Conservation (phyloP, 2,113 vertebrate genomes). For the Hippocampus barbouri region DNA sequence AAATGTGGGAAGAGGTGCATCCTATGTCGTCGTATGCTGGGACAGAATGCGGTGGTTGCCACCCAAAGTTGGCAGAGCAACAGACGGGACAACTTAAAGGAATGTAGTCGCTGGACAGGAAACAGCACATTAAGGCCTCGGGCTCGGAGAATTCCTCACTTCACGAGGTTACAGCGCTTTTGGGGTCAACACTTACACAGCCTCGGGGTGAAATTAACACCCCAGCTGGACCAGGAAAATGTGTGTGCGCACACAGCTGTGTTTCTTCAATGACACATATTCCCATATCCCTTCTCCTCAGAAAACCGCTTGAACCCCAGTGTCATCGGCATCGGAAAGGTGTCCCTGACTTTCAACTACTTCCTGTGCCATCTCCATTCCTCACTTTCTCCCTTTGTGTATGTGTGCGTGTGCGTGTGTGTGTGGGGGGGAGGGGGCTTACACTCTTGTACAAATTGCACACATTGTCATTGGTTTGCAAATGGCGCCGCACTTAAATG, state of each 20-base stretch:
- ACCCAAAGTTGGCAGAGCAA: slow-evolving; percentile 38
- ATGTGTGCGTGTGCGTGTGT: not conserved
- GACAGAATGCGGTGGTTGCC: not conserved
- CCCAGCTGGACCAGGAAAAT: slow-evolving; percentile 63
- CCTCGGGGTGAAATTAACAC: slow-evolving; percentile 75
- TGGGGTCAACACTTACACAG: slow-evolving; percentile 69
- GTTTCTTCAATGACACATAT: slow-evolving; percentile 70
- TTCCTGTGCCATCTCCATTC: slow-evolving; percentile 2
- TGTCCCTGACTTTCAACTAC: slow-evolving; percentile 42
- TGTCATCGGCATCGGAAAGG: slow-evolving; percentile 53
- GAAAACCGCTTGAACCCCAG: slow-evolving; percentile 60
- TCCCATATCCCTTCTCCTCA: slow-evolving; percentile 55
- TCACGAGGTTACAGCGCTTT: slow-evolving; percentile 67
- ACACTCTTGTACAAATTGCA: not conserved
- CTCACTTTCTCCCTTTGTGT: slow-evolving; percentile 3
- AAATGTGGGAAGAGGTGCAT: slow-evolving; percentile 8
- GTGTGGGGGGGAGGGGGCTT: not conserved
- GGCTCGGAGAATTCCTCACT: slow-evolving; percentile 68
- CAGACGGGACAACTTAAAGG: slow-evolving; percentile 59
- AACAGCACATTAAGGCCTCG: slow-evolving; percentile 68
- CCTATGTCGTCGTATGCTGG: not conserved
- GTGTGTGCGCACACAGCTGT: slow-evolving; percentile 64
- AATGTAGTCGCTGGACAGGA: slow-evolving; percentile 66
- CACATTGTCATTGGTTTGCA: not conserved
- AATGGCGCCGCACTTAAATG: too few species aligned